Evolutionary conservation across 2,888 invertebrate genomes (phyloP).

Genomic region (Habroteleia sp.): DNA sequence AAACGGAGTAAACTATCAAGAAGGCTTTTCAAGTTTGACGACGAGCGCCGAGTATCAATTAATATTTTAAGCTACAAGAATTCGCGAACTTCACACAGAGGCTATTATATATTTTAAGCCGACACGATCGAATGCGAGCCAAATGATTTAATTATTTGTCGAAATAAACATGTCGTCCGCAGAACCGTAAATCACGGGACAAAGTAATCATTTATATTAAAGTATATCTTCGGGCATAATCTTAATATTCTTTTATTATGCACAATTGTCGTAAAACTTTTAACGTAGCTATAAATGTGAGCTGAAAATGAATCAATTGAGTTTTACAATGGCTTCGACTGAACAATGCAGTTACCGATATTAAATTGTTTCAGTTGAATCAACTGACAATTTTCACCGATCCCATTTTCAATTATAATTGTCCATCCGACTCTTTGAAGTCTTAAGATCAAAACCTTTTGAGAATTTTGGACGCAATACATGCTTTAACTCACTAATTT

Average conservation of each 20-base stretch:
- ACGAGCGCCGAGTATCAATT: constrained; percentile 7
- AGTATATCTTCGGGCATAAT: constrained; percentile 19
- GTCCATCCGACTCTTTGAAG: constrained; percentile 45
- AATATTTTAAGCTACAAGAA: constrained; percentile 12
- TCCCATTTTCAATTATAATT: constrained; percentile 49
- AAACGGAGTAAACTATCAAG: constrained; percentile 6
- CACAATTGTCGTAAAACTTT: constrained; percentile 50
- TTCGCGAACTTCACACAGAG: constrained; percentile 7
- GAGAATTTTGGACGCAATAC: constrained; percentile 7
- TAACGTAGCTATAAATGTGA: constrained; percentile 53
- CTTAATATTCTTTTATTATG: constrained; percentile 19
- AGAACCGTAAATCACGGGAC: constrained; percentile 18
- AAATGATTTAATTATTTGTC: constrained; percentile 11
- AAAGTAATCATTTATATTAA: constrained; percentile 40
- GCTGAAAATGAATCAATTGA: constrained; percentile 53
- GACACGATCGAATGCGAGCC: neutral
- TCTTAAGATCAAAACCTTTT: constrained; percentile 33
- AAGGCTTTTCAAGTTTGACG: constrained; percentile 10
- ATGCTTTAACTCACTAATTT: no score
- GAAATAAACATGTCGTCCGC: neutral
- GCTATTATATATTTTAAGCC: constrained; percentile 14
- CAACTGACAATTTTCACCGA: constrained; percentile 50
- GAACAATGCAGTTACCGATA: constrained; percentile 54
- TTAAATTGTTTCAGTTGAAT: constrained; percentile 58
- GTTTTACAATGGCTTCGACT: constrained; percentile 55